phyloP scores from a whole-genome alignment of 2,888 invertebrate genomes.

The Chloromyia formosa region DNA sequence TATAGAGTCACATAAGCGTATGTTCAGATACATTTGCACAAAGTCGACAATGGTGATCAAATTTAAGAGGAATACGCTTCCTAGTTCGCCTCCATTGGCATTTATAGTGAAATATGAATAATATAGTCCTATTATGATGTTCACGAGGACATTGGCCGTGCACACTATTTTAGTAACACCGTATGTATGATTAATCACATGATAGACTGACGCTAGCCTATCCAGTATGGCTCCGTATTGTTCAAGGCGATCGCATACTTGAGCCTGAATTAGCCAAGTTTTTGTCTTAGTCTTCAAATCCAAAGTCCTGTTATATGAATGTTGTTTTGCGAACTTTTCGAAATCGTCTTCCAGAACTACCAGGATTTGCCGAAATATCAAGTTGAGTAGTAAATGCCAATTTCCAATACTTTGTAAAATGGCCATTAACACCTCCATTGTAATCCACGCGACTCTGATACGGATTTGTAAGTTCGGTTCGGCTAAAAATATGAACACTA shows the following conservation, averaged over 20 bases:
- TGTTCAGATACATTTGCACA: background rate
- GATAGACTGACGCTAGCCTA: background rate
- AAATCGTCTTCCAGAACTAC: background rate
- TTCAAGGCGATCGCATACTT: background rate
- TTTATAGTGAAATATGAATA: background rate
- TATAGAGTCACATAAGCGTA: background rate
- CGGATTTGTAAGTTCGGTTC: too few species aligned
- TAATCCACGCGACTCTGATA: background rate
- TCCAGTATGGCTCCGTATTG: background rate
- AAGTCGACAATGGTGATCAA: background rate
- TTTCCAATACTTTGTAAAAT: background rate
- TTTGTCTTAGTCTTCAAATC: too few species aligned
- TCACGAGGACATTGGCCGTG: too few species aligned
- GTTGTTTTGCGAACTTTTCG: background rate
- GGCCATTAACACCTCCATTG: background rate
- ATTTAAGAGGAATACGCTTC: background rate
- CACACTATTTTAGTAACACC: background rate
- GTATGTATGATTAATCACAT: background rate
- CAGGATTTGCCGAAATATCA: background rate
- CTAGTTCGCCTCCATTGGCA: background rate
- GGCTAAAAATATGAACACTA: too few species aligned
- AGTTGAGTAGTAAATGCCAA: background rate
- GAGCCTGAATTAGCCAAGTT: too few species aligned
- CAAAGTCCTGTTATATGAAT: too few species aligned
- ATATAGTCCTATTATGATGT: background rate